A percentile compares a stretch with the other conserved stretches of the same genome.
Conservation (phyloP, 2,797 vertebrate genomes). For the Odontamblyopus lacepedii region DNA sequence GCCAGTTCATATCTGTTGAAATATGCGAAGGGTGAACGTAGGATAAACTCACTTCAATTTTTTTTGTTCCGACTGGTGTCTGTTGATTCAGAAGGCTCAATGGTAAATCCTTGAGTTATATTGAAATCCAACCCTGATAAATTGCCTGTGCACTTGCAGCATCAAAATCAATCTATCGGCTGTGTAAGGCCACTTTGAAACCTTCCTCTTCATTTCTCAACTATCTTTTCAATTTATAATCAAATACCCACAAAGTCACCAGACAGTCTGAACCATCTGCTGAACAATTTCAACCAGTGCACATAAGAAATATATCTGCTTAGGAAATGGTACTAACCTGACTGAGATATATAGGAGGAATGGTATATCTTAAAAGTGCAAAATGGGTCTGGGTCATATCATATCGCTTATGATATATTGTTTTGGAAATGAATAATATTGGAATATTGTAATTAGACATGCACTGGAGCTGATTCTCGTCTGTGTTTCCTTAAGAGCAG, state of each 20-base stretch:
- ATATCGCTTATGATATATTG: too few relatives aligned
- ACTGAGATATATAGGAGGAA: too few relatives aligned
- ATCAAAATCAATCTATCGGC: too few relatives aligned
- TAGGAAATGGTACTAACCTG: too few relatives aligned
- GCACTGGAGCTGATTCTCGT: too few relatives aligned
- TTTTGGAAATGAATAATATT: too few relatives aligned
- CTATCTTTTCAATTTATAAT: neutral
- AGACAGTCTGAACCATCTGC: neutral
- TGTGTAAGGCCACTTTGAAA: neutral
- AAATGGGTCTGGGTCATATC: too few relatives aligned
- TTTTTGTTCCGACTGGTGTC: neutral
- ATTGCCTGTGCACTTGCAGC: neutral
- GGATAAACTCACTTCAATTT: neutral
- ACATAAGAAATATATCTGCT: too few relatives aligned
- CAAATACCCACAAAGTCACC: neutral
- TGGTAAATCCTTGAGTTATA: neutral
- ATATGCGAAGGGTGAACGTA: neutral
- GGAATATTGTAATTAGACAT: too few relatives aligned
- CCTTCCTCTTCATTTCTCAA: neutral
- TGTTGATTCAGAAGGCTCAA: neutral
- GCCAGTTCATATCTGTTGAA: neutral
- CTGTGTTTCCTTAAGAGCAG: too few relatives aligned
- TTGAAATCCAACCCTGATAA: slow-evolving; percentile 7
- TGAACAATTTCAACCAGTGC: neutral
- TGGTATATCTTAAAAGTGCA: too few relatives aligned